Evolutionary conservation across 2,888 invertebrate genomes (phyloP).

Genomic region (Scaptomyza polygonia): DNA sequence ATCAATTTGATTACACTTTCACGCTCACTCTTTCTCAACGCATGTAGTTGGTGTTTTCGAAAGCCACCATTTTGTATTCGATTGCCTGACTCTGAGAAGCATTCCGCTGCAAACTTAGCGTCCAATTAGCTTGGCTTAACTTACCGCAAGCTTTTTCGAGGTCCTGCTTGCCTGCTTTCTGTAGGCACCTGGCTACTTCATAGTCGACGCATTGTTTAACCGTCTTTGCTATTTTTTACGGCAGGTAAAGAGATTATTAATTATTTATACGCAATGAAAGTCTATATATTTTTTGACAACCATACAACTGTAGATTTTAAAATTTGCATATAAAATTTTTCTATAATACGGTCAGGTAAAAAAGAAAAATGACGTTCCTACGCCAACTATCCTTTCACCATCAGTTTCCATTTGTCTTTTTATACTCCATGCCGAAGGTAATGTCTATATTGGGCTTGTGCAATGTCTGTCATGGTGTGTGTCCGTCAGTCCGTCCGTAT

Average conservation of each 20-base stretch:
- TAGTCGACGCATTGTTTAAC: conserved; percentile 2
- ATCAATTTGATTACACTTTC: no score
- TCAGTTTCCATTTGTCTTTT: no score
- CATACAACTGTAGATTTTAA: no score
- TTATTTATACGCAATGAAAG: neutral
- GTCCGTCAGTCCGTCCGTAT: no score
- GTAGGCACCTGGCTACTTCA: neutral
- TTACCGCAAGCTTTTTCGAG: conserved; percentile 14
- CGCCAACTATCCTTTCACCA: no score
- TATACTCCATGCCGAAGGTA: no score
- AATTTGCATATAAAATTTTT: no score
- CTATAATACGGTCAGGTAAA: no score
- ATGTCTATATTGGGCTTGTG: no score
- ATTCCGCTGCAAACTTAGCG: conserved; percentile 42
- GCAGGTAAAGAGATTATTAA: neutral
- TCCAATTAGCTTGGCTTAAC: conserved; percentile 58
- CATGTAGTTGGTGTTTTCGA: neutral
- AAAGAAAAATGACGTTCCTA: no score
- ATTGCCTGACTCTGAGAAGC: conserved; percentile 11
- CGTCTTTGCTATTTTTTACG: conserved; percentile 8
- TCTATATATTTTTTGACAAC: neutral
- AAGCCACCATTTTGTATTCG: conserved; percentile 36
- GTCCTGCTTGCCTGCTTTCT: neutral
- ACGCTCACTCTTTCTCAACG: no score
- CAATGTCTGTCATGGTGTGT: no score